Base-by-base conservation (phyloP, 2,113 vertebrate genomes). In the Poecilia latipinna region DNA sequence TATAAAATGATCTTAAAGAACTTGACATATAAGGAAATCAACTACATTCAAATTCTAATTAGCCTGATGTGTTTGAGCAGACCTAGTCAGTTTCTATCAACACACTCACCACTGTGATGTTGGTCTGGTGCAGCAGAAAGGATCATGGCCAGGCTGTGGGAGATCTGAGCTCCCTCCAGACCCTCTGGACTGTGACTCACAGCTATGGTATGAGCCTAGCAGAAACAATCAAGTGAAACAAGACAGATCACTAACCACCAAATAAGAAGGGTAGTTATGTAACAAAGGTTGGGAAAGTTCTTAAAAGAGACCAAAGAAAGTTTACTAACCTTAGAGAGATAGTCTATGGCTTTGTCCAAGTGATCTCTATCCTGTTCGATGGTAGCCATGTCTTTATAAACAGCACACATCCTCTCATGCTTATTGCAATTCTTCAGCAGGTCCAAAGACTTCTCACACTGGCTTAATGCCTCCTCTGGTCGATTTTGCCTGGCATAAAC, bases 131-230 rank as follows among this genome's bases (percentile, higher is more conserved):
- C 86, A 72, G 85, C 68, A 19, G 86, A 78, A 0, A 93, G 91
- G 31, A 93, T 83, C 51, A 83, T 85, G 68, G 95, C 94, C 8
- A 95, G 67, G 28, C 85, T 90, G 84, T 90, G 91, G 66, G 93
- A 90, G 22, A 95, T 92, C 61, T 77, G 84, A 4, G 91, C 94
- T 33, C 83, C 91, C 70, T 95, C 93, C 42, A 89, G 79, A 22
- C 90, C 90, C 67, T 76, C 82, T 2, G 89, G 80, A 62, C 76
- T 71, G 78, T 91, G 89, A 88, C 90, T 94, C 93, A 94, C 68
- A 37, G 92, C 65, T 70, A 94, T 93, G 91, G 90, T 79, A 91
- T 94, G 92, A n/a, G 94, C 94, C 94, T 95, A 79, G 65, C 26
- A 75, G 70, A 78, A 82, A 87, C 82, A 65, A 32, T 70, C 79